Base-by-base conservation (phyloP, 2,797 vertebrate species). In the Eptatretus atami region DNA sequence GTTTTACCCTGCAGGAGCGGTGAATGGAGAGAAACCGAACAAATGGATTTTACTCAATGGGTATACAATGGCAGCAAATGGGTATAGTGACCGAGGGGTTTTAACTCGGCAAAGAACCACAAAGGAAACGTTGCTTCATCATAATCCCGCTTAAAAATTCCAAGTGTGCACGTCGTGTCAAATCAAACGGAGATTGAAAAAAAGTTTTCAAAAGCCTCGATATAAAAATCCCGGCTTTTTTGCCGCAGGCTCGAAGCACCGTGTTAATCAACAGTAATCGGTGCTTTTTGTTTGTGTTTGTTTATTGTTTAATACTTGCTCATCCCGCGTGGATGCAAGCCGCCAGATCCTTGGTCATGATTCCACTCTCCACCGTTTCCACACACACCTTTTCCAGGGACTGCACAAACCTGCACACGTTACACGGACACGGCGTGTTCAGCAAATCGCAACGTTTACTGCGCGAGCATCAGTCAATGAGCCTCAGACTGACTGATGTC, bases 281-380 rank as follows among this genome's bases (percentile, higher is more conserved):
- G 4, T 2, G 4, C 6, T 44, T 44, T 44, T 44, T 44, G 19
- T 19, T 19, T 19, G 19, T 2, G 19, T 19, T 19, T 19, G 19
- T 19, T 19, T 19, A 19, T 19, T 2, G 19, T 19, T 44, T 69
- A 83, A 68, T 74, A 98, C 92, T 96, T 93, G 73, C 82, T 68
- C 1, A 96, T 61, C 57, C 57, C 78, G 61, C 90, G 0, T 96
- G 90, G 73, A 98, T 98, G 72, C 92, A 98, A 68, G 85, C 90
- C 0, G 92, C 92, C 3, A 98, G 79, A 70, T 98, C 92, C 78
- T 98, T 98, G 1, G 92, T 98, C 92, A 98, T 98, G 0, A 78
- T 73, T 0, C 87, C 86, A 0, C 82, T 82, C 76, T 98, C 92
- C 67, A 98, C 92, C 0, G 92, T 98, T 67, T 84, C 76, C 0